These are phyloP conservation scores for Myiozetetes cayanensis DNA, from an alignment of 2,113 vertebrate species.

Conservation along the genomic window DNA sequence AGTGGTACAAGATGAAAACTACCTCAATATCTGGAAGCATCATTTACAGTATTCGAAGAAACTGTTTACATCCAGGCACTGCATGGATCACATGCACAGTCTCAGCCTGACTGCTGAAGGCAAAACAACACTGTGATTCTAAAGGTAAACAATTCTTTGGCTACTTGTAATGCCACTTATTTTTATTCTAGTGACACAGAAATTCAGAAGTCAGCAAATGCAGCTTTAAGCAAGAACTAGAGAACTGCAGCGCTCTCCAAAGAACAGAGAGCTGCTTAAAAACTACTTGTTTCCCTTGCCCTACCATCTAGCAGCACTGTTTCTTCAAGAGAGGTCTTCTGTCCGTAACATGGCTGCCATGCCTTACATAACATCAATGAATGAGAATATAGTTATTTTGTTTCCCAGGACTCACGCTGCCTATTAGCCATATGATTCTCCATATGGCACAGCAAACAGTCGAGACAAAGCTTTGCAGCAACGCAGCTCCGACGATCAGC, in stretches of 20 bases:
- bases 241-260: not conserved
- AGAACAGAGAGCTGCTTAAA: not conserved
- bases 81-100: not conserved
- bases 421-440: not conserved
- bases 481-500: not conserved
- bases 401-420: not conserved
- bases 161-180: not conserved
- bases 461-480: not conserved
- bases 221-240: not conserved
- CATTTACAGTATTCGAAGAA: not conserved
- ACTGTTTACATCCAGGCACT: not conserved
- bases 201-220: not conserved
- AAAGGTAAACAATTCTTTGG: not conserved
- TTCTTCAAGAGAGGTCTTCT: conserved; percentile 45
- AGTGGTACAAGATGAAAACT: not conserved
- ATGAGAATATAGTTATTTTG: conserved; percentile 11
- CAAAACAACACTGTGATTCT: not conserved
- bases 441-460: not conserved
- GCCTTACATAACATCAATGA: conserved; percentile 49
- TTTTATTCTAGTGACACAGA: not conserved
- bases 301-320: not conserved
- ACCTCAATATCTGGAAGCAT: not conserved
- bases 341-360: conserved; percentile 58
- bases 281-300: not conserved
- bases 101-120: not conserved